These are phyloP conservation scores for Acanthurus tractus DNA, from an alignment of 2,797 vertebrate genomes.

Conservation along the genomic window DNA sequence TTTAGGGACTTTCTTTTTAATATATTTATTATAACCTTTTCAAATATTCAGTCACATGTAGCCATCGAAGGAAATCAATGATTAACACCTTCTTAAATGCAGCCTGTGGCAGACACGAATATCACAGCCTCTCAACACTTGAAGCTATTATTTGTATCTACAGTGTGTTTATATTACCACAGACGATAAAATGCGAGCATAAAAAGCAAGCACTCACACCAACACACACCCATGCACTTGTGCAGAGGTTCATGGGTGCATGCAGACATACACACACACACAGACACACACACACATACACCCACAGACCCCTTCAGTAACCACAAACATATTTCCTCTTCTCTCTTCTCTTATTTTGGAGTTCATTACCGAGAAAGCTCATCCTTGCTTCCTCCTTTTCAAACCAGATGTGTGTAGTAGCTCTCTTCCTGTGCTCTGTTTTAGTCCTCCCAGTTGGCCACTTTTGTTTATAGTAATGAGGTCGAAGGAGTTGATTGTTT, in stretches of 20 bases:
- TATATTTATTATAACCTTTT: background rate
- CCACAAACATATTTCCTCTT: conserved; percentile 78
- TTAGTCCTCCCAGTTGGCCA: conserved; percentile 17
- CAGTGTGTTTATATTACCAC: conserved; percentile 35
- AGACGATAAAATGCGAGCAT: conserved; percentile 47
- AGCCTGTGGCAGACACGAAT: conserved; percentile 20
- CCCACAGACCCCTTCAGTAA: conserved; percentile 61
- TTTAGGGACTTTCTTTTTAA: background rate
- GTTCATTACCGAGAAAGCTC: conserved; percentile 77
- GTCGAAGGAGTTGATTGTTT: conserved; percentile 33
- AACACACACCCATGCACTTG: conserved; percentile 47
- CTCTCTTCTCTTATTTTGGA: conserved; percentile 84
- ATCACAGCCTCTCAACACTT: conserved; percentile 22
- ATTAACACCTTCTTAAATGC: conserved; percentile 5
- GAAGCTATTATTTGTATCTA: conserved; percentile 36
- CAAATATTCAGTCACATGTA: background rate
- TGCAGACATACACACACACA: background rate
- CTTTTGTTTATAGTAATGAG: conserved; percentile 50
- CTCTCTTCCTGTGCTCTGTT: conserved; percentile 53
- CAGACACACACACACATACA: conserved; percentile 22
- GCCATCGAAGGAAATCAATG: conserved; percentile 5
- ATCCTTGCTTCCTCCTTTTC: conserved; percentile 84
- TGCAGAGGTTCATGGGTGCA: conserved; percentile 41
- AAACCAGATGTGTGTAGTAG: conserved; percentile 79
- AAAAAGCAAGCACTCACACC: conserved; percentile 56